Conservation (phyloP, 2,888 invertebrate genomes). For the Drosophila dives region DNA sequence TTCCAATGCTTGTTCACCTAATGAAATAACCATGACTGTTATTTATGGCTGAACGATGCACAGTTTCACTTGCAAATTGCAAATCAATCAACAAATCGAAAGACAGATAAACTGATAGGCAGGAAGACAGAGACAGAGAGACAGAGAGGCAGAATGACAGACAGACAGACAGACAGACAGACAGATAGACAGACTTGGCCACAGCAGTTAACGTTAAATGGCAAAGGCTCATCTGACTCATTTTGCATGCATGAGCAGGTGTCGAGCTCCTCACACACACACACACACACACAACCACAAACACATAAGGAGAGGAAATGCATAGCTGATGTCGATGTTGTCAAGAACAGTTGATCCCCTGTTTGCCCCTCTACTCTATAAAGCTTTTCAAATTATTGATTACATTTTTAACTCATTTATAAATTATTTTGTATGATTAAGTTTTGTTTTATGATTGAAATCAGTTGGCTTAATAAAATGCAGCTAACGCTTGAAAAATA, state of each 20-base stretch:
- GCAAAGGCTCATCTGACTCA: slow-evolving; percentile 24
- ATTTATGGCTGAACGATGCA: slow-evolving; percentile 44
- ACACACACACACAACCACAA: not conserved
- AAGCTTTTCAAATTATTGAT: not conserved
- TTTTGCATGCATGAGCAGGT: slow-evolving; percentile 50
- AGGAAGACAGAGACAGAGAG: not conserved
- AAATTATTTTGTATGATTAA: not conserved
- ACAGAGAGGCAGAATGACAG: not conserved
- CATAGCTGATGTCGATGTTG: not conserved
- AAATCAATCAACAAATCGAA: slow-evolving; percentile 64
- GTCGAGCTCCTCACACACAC: slow-evolving; percentile 3
- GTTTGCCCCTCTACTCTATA: not conserved
- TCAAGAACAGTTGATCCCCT: slow-evolving; percentile 3
- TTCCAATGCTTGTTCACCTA: slow-evolving; percentile 25
- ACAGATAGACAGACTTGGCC: not conserved
- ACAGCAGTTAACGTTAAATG: slow-evolving; percentile 3
- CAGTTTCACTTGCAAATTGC: slow-evolving; percentile 45
- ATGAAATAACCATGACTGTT: slow-evolving; percentile 32
- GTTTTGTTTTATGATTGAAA: not conserved
- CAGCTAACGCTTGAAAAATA: not conserved
- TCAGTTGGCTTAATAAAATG: not conserved
- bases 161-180: not conserved
- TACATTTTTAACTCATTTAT: not conserved
- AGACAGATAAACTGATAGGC: not conserved
- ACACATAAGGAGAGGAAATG: slow-evolving; percentile 3